A percentile compares a stretch with the other conserved stretches of the same genome.
These are phyloP conservation scores for Eurosta solidaginis DNA, from an alignment of 1,140 invertebrate genomes.

Conservation along the genomic window DNA sequence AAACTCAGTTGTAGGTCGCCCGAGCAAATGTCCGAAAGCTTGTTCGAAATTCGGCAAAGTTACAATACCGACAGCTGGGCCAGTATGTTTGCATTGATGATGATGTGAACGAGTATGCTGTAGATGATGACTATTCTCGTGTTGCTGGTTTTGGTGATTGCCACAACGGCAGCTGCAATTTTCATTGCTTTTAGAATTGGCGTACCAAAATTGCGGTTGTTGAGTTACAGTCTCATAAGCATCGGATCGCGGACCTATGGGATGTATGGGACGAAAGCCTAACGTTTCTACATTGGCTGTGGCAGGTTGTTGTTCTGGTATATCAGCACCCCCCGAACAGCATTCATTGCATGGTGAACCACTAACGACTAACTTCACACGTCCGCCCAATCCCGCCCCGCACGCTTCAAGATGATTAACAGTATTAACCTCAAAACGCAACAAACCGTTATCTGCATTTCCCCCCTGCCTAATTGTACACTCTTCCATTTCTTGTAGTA, in stretches of 20 bases:
- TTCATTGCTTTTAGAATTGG: background rate
- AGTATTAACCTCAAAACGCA: background rate
- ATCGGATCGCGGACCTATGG: background rate
- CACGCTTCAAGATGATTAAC: no score
- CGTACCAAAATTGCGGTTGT: background rate
- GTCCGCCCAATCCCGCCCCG: no score
- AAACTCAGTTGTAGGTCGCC: background rate
- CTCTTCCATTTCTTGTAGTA: background rate
- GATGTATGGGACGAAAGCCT: constrained; percentile 12
- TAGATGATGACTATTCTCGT: background rate
- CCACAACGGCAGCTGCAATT: background rate
- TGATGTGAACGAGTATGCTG: background rate
- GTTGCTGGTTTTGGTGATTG: background rate
- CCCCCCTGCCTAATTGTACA: background rate
- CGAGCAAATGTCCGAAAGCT: background rate
- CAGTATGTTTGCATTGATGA: background rate
- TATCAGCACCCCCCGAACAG: background rate
- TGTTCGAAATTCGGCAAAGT: background rate
- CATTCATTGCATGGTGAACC: background rate
- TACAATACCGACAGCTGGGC: background rate
- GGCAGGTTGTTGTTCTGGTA: no score
- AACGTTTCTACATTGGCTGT: background rate
- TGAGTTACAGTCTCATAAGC: background rate
- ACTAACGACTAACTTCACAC: no score
- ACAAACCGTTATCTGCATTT: background rate